Evolutionary conservation across 2,113 vertebrate genomes (phyloP).

Genomic region (Pitta sordida): DNA sequence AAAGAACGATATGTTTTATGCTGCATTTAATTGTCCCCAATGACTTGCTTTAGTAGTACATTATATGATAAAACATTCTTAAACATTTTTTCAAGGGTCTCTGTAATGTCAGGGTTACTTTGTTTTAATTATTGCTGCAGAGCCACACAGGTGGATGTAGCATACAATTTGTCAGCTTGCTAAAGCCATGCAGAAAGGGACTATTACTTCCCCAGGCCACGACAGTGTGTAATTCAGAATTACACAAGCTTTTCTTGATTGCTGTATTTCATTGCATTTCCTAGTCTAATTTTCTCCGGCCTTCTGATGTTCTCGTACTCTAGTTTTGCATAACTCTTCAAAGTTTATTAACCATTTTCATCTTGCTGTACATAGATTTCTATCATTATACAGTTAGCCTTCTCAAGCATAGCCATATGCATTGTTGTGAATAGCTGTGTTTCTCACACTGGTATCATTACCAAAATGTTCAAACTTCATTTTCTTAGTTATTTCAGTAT

Average conservation of each 20-base stretch:
- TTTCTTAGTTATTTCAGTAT: neutral
- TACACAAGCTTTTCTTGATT: slow-evolving; percentile 35
- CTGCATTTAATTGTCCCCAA: slow-evolving; percentile 13
- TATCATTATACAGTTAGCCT: neutral
- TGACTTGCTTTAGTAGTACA: neutral
- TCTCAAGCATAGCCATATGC: neutral
- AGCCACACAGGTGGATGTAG: neutral
- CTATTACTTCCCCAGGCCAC: neutral
- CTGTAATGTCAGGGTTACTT: slow-evolving; percentile 23
- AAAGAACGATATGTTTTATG: slow-evolving; percentile 12
- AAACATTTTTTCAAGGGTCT: slow-evolving; percentile 16
- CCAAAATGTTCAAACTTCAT: neutral
- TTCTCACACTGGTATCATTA: neutral
- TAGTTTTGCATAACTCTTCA: slow-evolving; percentile 25
- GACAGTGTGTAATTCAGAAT: slow-evolving; percentile 8
- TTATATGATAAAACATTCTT: slow-evolving; percentile 24
- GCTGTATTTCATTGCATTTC: slow-evolving; percentile 19
- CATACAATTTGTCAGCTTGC: neutral
- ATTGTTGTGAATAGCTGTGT: neutral
- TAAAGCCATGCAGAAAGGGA: neutral
- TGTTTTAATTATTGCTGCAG: slow-evolving; percentile 30
- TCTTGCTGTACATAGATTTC: neutral
- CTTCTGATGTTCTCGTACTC: neutral
- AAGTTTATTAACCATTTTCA: slow-evolving; percentile 38
- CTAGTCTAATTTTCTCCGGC: slow-evolving; percentile 19